Percentiles rank a stretch among this genome's conserved stretches.
Evolutionary conservation across 2,113 vertebrate genomes (phyloP).

Genomic region (Hyperopisus bebe): DNA sequence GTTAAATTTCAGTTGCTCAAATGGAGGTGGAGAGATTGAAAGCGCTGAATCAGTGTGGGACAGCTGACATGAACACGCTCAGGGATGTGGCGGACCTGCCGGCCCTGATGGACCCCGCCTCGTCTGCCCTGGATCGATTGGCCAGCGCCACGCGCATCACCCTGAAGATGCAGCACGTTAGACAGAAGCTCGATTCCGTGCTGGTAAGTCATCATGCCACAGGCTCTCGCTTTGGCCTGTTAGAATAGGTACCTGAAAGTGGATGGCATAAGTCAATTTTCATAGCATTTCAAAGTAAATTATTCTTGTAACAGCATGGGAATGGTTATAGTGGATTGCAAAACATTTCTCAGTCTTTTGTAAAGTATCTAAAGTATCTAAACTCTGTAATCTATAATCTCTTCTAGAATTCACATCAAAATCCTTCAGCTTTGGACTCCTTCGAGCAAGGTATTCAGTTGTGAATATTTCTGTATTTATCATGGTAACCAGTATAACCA

Average conservation of each 20-base stretch:
- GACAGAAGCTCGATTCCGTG: slow-evolving; percentile 84
- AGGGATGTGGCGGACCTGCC: slow-evolving; percentile 50
- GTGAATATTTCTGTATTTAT: slow-evolving; percentile 17
- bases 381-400: not conserved
- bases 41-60: slow-evolving; percentile 49
- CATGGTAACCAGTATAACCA: not conserved
- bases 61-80: slow-evolving; percentile 49
- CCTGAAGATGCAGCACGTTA: slow-evolving; percentile 78
- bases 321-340: not conserved
- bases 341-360: not conserved
- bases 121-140: slow-evolving; percentile 61
- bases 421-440: slow-evolving; percentile 37
- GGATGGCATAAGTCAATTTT: not conserved
- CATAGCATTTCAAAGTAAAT: not conserved
- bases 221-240: not conserved
- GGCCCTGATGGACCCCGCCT: slow-evolving; percentile 45
- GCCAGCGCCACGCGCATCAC: slow-evolving; percentile 62
- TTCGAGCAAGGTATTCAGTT: slow-evolving; percentile 48
- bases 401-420: slow-evolving; percentile 51
- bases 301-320: not conserved
- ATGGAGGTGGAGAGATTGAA: slow-evolving; percentile 70
- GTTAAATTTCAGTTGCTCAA: slow-evolving; percentile 66
- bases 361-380: not conserved
- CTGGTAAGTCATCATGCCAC: slow-evolving; percentile 55
- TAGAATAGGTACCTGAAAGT: not conserved